Percentiles rank a stretch among this genome's conserved stretches.
Conservation (phyloP, 92 coral and sea anemone genomes). For the Porites divaricata region DNA sequence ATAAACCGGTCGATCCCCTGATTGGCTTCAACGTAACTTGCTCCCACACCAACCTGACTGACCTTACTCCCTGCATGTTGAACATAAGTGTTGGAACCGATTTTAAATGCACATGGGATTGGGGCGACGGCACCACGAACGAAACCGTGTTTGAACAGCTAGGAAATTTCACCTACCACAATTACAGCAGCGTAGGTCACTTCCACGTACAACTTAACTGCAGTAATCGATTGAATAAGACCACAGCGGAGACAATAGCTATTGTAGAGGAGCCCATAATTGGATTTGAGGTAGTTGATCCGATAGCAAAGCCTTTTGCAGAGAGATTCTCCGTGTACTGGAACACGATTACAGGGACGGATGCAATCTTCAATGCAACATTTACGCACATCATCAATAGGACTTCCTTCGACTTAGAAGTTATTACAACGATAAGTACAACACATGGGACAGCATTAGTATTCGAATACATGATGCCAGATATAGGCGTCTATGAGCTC, state of each 20-base stretch:
- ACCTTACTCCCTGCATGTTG: constrained; percentile 75
- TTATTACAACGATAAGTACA: constrained; percentile 25
- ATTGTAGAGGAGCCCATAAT: constrained; percentile 81
- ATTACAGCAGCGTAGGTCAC: constrained; percentile 69
- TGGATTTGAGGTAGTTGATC: constrained; percentile 41
- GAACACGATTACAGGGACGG: constrained; percentile 67
- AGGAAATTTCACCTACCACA: constrained; percentile 67
- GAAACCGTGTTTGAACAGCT: constrained; percentile 66
- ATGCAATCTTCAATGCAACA: constrained; percentile 73
- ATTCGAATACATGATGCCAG: constrained; percentile 35
- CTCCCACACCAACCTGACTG: constrained; percentile 74
- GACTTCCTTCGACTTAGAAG: constrained; percentile 7
- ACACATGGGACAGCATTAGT: constrained; percentile 43
- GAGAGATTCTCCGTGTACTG: constrained; percentile 43
- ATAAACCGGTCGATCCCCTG: constrained; percentile 85
- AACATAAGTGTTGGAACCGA: constrained; percentile 86
- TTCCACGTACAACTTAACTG: constrained; percentile 68
- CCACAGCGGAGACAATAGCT: constrained; percentile 54
- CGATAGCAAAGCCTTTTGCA: constrained; percentile 58
- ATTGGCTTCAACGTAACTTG: constrained; percentile 68
- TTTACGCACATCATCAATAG: constrained; percentile 42
- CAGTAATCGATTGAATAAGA: constrained; percentile 82
- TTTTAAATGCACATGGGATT: constrained; percentile 83
- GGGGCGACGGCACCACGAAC: constrained; percentile 54
- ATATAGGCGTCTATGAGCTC: constrained; percentile 67